These are phyloP conservation scores for Pangasius mekongensis DNA, from an alignment of 2,797 vertebrate genomes.

Conservation along the genomic window DNA sequence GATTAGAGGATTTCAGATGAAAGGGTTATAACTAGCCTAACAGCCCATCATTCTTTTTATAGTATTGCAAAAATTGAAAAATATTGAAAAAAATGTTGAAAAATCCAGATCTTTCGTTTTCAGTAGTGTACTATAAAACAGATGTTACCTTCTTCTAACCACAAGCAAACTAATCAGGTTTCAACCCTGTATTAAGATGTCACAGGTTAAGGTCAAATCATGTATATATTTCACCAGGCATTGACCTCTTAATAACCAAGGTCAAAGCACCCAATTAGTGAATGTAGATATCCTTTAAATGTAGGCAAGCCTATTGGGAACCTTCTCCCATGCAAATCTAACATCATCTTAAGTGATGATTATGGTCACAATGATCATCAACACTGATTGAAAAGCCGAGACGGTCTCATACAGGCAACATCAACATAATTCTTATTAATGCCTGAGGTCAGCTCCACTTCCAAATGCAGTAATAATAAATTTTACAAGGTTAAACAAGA, in stretches of 20 bases:
- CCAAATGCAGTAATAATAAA: neutral
- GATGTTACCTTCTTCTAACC: neutral
- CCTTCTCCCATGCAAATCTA: neutral
- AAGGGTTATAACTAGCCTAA: neutral
- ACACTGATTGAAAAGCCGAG: neutral
- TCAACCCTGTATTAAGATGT: neutral
- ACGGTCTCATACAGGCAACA: neutral
- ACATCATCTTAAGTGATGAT: neutral
- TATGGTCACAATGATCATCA: neutral
- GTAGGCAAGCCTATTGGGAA: neutral
- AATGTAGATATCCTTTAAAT: slow-evolving; percentile 19
- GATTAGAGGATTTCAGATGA: neutral
- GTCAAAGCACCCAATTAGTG: slow-evolving; percentile 24
- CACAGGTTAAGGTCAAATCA: neutral
- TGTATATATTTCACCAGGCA: neutral
- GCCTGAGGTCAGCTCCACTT: neutral
- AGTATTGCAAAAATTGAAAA: too few relatives aligned
- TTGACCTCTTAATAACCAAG: neutral
- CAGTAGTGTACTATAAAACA: neutral
- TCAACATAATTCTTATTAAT: neutral
- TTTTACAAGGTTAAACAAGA: slow-evolving; percentile 4
- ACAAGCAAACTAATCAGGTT: slow-evolving; percentile 14
- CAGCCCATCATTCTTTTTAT: neutral
- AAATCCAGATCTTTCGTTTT: neutral
- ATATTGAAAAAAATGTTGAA: too few relatives aligned